phyloP scores from a whole-genome alignment of 2,888 invertebrate species.

The Crepidodera aurea region DNA sequence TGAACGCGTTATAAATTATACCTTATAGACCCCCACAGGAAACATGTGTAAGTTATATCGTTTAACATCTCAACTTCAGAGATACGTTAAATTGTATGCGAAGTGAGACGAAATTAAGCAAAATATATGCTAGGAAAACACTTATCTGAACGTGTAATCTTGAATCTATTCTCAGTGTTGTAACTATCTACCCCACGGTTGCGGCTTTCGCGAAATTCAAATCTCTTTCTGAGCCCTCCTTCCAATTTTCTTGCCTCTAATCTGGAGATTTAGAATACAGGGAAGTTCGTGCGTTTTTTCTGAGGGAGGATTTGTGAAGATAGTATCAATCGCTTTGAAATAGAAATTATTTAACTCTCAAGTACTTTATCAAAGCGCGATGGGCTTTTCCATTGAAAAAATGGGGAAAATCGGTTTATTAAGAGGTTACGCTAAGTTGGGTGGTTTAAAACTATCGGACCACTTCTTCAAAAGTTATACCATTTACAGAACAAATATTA shows the following conservation, averaged over 20 bases:
- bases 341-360: too few relatives aligned
- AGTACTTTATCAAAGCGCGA: too few relatives aligned
- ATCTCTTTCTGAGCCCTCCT: neutral
- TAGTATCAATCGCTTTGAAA: too few relatives aligned
- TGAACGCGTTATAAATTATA: too few relatives aligned
- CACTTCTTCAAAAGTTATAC: too few relatives aligned
- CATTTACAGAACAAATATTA: too few relatives aligned
- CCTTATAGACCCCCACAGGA: too few relatives aligned
- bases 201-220: constrained; percentile 3
- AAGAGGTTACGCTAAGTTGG: too few relatives aligned
- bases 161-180: neutral
- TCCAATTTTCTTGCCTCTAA: neutral
- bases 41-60: neutral
- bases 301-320: too few relatives aligned
- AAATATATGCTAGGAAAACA: constrained; percentile 7
- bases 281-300: neutral
- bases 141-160: constrained; percentile 10
- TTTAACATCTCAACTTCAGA: neutral
- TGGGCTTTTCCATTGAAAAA: too few relatives aligned
- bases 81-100: neutral
- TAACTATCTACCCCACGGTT: neutral
- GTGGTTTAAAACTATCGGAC: too few relatives aligned
- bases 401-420: too few relatives aligned
- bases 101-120: constrained; percentile 4
- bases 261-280: neutral